Base-by-base conservation (phyloP, 2,888 invertebrate genomes). In the Lycocerus yunnanus region DNA sequence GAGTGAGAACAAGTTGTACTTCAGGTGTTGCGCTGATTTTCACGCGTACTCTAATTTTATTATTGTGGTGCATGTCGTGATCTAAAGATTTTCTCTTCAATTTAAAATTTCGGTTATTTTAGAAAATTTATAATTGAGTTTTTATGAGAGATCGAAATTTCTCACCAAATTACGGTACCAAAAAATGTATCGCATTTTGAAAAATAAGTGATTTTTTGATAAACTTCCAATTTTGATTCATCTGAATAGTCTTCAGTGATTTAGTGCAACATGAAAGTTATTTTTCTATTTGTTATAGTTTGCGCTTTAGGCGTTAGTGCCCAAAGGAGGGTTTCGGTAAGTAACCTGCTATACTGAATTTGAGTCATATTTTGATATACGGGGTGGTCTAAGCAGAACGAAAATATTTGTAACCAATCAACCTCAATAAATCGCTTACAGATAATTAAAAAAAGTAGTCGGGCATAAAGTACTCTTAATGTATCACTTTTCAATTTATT, bases 291-390 rank as follows among this genome's bases (percentile, higher is more conserved):
- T 68, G 58, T 79, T 20, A 16, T 76, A 66, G 69, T 77, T 24
- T 76, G 74, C 68, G 66, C 75, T 66, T 68, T 75, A 69, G 75
- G 75, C 71, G 70, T 75, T 68, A 68, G 59, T 63, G 79, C 78
- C 72, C 79, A 79, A 74, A 75, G 79, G 66, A 79, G 78, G 60
- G 63, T 15, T 15, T 58, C 70, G 79, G 79, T 79, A 73, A 79
- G 79, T 78, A 21, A 69, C 0, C n/a, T 8, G 43, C 6, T 43
- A 43, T 43, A 8, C n/a, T 43, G n/a, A 43, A 43, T 43, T 43
- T 43, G 43, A n/a, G n/a, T n/a, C 43, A 1, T 43, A n/a, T n/a
- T 43, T 13, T n/a, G 43, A n/a, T 43, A 43, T n/a, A 5, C 27
- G 2, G 27, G 13, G 13, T 13, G 27, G 13, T 24, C 24, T 24